Conservation (phyloP, 2,797 vertebrate genomes). For the Pangasius macronema region DNA sequence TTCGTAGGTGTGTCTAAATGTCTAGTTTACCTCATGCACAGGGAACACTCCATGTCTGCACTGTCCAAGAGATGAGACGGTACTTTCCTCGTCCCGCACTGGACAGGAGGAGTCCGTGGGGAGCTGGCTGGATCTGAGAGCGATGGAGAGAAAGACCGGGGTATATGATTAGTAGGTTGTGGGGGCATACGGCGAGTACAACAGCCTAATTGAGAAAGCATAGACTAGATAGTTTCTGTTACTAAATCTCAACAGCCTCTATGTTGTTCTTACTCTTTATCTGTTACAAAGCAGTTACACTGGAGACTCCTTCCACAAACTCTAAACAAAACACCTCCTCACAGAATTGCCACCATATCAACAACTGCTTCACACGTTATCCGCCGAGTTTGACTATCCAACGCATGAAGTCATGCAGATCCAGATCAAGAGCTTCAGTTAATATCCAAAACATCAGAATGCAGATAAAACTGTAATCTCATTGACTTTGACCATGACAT, state of each 20-base stretch:
- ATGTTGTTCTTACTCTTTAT: background rate
- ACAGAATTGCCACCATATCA: background rate
- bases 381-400: background rate
- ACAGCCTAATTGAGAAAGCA: background rate
- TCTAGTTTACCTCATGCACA: slow-evolving; percentile 75
- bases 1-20: background rate
- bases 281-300: background rate
- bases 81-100: slow-evolving; percentile 57
- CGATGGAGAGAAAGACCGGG: background rate
- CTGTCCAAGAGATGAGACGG: slow-evolving; percentile 69
- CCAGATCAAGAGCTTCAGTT: background rate
- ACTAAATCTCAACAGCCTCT: background rate
- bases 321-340: background rate
- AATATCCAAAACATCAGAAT: background rate
- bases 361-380: background rate
- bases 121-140: slow-evolving; percentile 67
- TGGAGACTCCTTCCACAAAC: background rate
- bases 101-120: slow-evolving; percentile 52
- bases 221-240: background rate
- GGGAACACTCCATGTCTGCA: slow-evolving; percentile 80
- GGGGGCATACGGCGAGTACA: background rate
- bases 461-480: background rate
- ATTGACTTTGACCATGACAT: background rate
- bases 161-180: background rate
- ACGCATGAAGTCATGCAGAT: background rate